Conservation (phyloP, 2,797 vertebrate genomes). For the Hyperoplus lanceolatus region DNA sequence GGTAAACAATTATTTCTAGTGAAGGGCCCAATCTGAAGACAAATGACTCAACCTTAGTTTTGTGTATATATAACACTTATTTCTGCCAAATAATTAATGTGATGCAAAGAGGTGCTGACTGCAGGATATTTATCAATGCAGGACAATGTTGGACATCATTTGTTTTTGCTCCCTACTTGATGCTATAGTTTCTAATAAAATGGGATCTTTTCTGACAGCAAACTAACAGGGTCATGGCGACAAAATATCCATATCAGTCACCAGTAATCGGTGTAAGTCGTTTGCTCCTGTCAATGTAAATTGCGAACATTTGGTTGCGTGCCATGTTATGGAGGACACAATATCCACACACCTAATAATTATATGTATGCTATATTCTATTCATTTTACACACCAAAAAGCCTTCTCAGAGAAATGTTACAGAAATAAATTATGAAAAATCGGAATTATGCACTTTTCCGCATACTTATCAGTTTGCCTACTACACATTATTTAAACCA, state of each 20-base stretch:
- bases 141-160: conserved; percentile 61
- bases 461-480: background rate
- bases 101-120: conserved; percentile 76
- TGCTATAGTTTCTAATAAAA: conserved; percentile 70
- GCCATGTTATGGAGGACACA: conserved; percentile 17
- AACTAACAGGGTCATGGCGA: conserved; percentile 42
- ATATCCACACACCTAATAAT: conserved; percentile 30
- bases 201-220: conserved; percentile 60
- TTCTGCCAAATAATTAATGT: conserved; percentile 76
- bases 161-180: conserved; percentile 59
- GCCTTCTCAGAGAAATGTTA: background rate
- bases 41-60: conserved; percentile 73
- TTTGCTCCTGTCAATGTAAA: conserved; percentile 42
- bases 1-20: conserved; percentile 71
- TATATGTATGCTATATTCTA: background rate
- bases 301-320: conserved; percentile 54
- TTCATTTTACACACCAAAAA: conserved; percentile 2
- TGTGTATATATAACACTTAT: conserved; percentile 68
- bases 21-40: conserved; percentile 72
- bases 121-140: conserved; percentile 71
- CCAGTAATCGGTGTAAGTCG: conserved; percentile 28
- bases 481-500: background rate
- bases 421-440: background rate
- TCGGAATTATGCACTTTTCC: background rate
- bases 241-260: conserved; percentile 44